Base-by-base conservation (phyloP, 2,113 vertebrate genomes). In the Nannobrachium achirus region DNA sequence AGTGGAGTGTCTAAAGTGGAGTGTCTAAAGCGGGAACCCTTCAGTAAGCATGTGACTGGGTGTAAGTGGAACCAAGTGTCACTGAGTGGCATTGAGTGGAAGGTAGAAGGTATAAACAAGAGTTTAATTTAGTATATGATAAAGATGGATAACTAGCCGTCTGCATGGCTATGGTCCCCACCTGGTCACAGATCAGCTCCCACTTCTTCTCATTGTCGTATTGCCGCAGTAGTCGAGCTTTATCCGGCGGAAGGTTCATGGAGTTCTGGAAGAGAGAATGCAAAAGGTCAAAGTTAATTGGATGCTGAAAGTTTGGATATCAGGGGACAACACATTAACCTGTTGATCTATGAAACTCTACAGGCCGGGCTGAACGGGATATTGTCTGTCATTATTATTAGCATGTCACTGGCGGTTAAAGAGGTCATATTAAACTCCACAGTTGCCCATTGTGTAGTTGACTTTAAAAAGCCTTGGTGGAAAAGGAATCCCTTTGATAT, bases 131-230 rank as follows among this genome's bases (percentile, higher is more conserved):
- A 66, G 14, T 10, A 14, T 2, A 61, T 64, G 33, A 53, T 16
- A 45, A 38, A 68, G 13, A 61, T 1, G n/a, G 7, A 69, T 19
- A 19, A 59, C 55, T 8, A 13, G 2, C 14, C 4, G n/a, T 1
- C 7, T 18, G 11, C 7, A 56, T n/a, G 16, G 16, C 19, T 11
- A 10, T 6, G 57, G 33, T 40, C 25, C 79, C 66, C 89, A 99
- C 98, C 96, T 99, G 97, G 87, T 99, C 98, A 45, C 98, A 99
- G 85, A 99, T 96, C 74, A 99, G 94, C 79, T 99, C 97, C 97
- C 98, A 99, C 84, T 99, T 99, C 92, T 99, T 99, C 91, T 98
- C 97, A 8, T 95, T 99, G 92, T 99, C 98, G 10, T 99, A 99
- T 84, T 99, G 97, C 3, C 96, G 92, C 78, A 99, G 90, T 40